Base-by-base conservation (phyloP, 2,797 vertebrate genomes). In the Denticeps clupeoides region DNA sequence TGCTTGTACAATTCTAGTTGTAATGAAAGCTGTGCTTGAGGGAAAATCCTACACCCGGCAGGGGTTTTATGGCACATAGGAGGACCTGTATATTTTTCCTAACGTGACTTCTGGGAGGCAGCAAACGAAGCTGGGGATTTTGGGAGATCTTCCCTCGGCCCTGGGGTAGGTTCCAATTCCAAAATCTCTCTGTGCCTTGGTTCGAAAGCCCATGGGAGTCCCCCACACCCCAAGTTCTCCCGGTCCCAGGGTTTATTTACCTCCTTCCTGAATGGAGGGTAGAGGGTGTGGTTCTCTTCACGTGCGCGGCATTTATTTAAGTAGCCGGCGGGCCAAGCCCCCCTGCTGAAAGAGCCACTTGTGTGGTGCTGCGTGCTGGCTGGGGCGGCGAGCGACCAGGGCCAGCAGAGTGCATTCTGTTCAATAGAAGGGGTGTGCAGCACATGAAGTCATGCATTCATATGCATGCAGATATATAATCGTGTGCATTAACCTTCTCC, bases 231-330 rank as follows among this genome's bases (percentile, higher is more conserved):
- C 29, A n/a, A n/a, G 11, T 28, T 9, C 10, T 28, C 2, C 50
- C 42, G 22, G 33, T 46, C 21, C 22, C 27, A 6, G 55, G 55
- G 51, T 65, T 65, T 62, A 59, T 65, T 62, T 65, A 51, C 50
- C 38, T 41, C 43, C 31, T 40, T 43, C 26, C 53, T 53, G 46
- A 61, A 58, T 51, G 27, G 47, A 62, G 28, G 15, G 18, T 32
- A 21, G 52, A 28, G 15, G 28, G 47, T 46, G 31, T 42, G n/a
- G n/a, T n/a, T n/a, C 24, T 9, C 37, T 54, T 54, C 47, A 48
- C 43, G 28, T 56, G 42, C 54, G 49, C 44, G 48, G 35, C 49
- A 51, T 62, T 53, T 54, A 49, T 56, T 62, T 59, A 38, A 50
- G 43, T 52, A 50, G 29, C 31, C 28, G 32, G 29, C 5, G 12